Evolutionary conservation across 2,113 vertebrate genomes (phyloP).

Genomic region (Triplophysa tibetana): DNA sequence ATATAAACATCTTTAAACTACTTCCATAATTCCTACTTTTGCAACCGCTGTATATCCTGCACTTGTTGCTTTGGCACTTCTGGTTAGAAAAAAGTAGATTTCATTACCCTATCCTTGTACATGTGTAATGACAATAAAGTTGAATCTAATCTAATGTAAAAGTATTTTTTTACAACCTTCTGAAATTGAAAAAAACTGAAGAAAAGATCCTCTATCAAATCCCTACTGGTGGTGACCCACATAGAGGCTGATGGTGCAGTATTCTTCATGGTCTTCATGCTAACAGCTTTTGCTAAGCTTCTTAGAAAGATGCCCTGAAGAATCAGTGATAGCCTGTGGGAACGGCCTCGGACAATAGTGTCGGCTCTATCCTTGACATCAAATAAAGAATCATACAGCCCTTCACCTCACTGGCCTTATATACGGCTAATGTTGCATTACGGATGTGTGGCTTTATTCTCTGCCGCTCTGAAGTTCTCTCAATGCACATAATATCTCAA

Average conservation of each 20-base stretch:
- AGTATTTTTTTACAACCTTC: slow-evolving; percentile 46
- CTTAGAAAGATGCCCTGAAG: slow-evolving; percentile 76
- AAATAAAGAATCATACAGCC: background rate
- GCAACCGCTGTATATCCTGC: too few species aligned
- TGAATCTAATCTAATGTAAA: too few species aligned
- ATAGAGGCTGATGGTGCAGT: slow-evolving; percentile 73
- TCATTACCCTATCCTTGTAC: too few species aligned
- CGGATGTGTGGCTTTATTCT: background rate
- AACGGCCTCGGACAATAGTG: slow-evolving; percentile 62
- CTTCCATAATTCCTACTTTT: too few species aligned
- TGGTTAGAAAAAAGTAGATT: too few species aligned
- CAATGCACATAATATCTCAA: background rate
- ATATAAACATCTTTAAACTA: too few species aligned
- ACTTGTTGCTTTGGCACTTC: too few species aligned
- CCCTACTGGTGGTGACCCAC: slow-evolving; percentile 67
- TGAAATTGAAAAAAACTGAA: slow-evolving; percentile 67
- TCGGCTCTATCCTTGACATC: slow-evolving; percentile 54
- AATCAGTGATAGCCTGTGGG: slow-evolving; percentile 73
- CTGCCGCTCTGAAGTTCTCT: background rate
- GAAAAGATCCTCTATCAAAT: slow-evolving; percentile 71
- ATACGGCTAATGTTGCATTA: background rate
- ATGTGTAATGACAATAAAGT: too few species aligned
- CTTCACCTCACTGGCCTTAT: background rate
- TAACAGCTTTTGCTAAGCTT: slow-evolving; percentile 78
- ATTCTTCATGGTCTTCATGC: slow-evolving; percentile 75